A percentile compares a stretch with the other conserved stretches of the same genome.
These are phyloP conservation scores for Drymonia ruficornis DNA, from an alignment of 2,888 invertebrate species.

Conservation along the genomic window DNA sequence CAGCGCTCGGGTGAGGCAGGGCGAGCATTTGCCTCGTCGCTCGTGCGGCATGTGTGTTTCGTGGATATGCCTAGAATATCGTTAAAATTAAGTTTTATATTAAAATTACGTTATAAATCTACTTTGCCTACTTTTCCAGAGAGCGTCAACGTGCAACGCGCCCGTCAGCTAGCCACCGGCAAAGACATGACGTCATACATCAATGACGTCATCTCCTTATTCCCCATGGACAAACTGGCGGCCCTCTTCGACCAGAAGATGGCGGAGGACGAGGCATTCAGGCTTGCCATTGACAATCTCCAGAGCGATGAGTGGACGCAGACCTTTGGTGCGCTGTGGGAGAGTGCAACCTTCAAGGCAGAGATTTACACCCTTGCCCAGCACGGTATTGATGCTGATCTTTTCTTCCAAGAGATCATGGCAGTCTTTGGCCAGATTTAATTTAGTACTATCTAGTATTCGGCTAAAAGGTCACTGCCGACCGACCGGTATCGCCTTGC, in stretches of 20 bases:
- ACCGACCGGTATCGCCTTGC: too few species aligned
- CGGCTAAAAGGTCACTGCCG: too few species aligned
- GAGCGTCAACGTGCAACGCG: slow-evolving; percentile 10
- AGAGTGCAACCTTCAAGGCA: slow-evolving; percentile 55
- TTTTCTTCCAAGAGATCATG: slow-evolving; percentile 48
- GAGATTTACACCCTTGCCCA: slow-evolving; percentile 53
- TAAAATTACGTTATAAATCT: too few species aligned
- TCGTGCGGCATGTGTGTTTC: too few species aligned
- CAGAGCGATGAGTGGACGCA: slow-evolving; percentile 60
- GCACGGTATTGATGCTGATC: slow-evolving; percentile 56
- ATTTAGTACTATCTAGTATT: slow-evolving; percentile 10
- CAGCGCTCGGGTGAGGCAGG: too few species aligned
- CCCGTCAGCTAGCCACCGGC: slow-evolving; percentile 49
- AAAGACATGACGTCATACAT: slow-evolving; percentile 53
- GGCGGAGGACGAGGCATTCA: slow-evolving; percentile 61
- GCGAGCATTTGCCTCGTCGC: too few species aligned
- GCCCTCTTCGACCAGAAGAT: slow-evolving; percentile 66
- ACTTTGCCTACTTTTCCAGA: slow-evolving; percentile 23
- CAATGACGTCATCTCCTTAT: slow-evolving; percentile 46
- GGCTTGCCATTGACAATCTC: slow-evolving; percentile 59
- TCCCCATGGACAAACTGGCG: slow-evolving; percentile 60
- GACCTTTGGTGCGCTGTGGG: slow-evolving; percentile 54
- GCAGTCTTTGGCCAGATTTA: slow-evolving; percentile 64
- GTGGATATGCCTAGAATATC: too few species aligned
- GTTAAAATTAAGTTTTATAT: too few species aligned